Percentiles rank a stretch among this genome's conserved stretches.
phyloP scores from a whole-genome alignment of 2,113 vertebrate species.

The Indicator maculatus region DNA sequence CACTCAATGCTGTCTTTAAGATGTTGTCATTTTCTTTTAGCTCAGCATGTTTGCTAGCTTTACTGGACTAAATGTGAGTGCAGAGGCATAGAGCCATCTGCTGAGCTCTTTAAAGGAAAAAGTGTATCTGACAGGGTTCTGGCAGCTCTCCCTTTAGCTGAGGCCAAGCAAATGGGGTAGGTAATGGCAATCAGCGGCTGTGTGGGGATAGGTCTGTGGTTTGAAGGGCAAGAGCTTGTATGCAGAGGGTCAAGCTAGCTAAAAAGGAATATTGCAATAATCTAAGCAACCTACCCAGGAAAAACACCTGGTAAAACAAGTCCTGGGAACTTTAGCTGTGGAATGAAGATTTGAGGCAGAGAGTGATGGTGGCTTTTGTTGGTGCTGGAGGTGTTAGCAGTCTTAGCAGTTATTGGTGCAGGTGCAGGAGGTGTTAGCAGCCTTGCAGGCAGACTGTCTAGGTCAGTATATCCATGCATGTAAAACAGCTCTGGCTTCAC shows the following conservation, averaged over 20 bases:
- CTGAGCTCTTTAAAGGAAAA: background rate
- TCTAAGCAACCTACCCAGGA: background rate
- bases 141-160: background rate
- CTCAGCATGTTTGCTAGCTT: background rate
- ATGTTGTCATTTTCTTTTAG: background rate
- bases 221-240: background rate
- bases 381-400: background rate
- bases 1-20: background rate
- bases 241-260: background rate
- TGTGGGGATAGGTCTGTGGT: background rate
- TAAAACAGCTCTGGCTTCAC: rapidly evolving
- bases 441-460: background rate
- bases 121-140: background rate
- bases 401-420: background rate
- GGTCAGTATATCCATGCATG: background rate
- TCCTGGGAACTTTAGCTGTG: background rate
- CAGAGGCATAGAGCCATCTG: background rate
- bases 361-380: background rate
- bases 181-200: background rate
- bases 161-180: background rate
- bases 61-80: background rate
- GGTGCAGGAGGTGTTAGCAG: background rate
- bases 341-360: background rate
- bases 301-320: background rate
- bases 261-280: background rate